These are phyloP conservation scores for Drosophila melanogaster DNA, from an alignment of 1,140 invertebrate genomes.

Conservation along the genomic window DNA sequence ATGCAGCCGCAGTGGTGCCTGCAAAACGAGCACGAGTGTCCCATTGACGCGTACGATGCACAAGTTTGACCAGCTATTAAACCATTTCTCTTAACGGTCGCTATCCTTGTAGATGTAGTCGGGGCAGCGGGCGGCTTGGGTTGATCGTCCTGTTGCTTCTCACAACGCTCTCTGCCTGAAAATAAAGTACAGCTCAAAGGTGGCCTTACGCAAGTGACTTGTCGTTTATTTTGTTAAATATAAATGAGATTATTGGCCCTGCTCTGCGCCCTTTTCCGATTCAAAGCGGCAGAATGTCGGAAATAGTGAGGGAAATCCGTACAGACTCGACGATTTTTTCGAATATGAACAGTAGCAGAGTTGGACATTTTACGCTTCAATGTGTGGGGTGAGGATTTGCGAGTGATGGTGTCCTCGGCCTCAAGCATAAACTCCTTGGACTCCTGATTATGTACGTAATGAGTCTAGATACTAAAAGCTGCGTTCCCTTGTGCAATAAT, in stretches of 20 bases:
- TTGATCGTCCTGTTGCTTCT: conserved; percentile 12
- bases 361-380: conserved; percentile 13
- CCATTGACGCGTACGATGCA: conserved; percentile 74
- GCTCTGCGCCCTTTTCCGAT: conserved; percentile 4
- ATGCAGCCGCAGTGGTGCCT: conserved; percentile 93
- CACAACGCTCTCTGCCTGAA: conserved; percentile 33
- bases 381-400: conserved; percentile 6
- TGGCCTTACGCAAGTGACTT: conserved; percentile 58
- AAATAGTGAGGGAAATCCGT: conserved; percentile 5
- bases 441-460: conserved; percentile 50
- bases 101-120: conserved; percentile 50
- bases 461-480: conserved; percentile 48
- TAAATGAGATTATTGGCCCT: conserved; percentile 68
- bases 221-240: conserved; percentile 59
- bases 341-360: conserved; percentile 12
- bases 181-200: conserved; percentile 56
- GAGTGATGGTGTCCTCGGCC: conserved; percentile 8
- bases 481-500: conserved; percentile 5
- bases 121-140: conserved; percentile 14
- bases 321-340: not conserved
- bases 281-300: not conserved
- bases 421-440: conserved; percentile 25
- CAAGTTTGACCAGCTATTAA: conserved; percentile 30
- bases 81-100: conserved; percentile 28
- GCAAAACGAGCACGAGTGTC: conserved; percentile 90